A percentile compares a stretch with the other conserved stretches of the same genome.
phyloP scores from a whole-genome alignment of 2,113 vertebrate species.

The Orycteropus afer region DNA sequence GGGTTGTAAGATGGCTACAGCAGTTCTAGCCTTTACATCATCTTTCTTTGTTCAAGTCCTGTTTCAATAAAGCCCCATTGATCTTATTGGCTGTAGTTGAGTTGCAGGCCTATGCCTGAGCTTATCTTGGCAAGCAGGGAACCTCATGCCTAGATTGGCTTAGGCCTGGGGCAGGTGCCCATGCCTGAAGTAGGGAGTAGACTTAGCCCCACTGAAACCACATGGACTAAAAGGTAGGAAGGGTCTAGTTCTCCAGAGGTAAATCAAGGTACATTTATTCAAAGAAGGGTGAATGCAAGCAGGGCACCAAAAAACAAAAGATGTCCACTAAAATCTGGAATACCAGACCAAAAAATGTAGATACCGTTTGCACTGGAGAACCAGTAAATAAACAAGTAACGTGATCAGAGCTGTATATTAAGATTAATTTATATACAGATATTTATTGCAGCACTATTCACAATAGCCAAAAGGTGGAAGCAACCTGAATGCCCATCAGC shows the following conservation, averaged over 20 bases:
- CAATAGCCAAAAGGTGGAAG: neutral
- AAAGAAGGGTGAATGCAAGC: neutral
- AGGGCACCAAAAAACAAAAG: neutral
- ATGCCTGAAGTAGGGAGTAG: neutral
- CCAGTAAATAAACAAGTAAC: constrained; percentile 50
- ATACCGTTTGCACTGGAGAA: constrained; percentile 23
- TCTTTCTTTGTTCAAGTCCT: neutral
- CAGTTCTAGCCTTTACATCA: neutral
- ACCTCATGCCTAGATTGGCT: neutral
- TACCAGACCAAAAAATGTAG: neutral
- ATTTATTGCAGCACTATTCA: neutral
- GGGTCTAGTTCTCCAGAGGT: neutral
- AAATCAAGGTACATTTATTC: neutral
- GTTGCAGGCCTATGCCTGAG: neutral
- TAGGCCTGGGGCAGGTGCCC: neutral
- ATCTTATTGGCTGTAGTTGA: neutral
- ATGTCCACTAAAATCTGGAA: neutral
- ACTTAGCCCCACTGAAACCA: neutral
- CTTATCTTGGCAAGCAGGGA: neutral
- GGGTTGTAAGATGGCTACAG: neutral
- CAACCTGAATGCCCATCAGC: neutral
- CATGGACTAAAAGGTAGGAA: neutral
- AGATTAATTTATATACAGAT: constrained; percentile 40
- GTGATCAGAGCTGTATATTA: constrained; percentile 30
- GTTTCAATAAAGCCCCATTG: neutral